Evolutionary conservation across 2,888 invertebrate species (phyloP).

Genomic region (Drosophila limbata): DNA sequence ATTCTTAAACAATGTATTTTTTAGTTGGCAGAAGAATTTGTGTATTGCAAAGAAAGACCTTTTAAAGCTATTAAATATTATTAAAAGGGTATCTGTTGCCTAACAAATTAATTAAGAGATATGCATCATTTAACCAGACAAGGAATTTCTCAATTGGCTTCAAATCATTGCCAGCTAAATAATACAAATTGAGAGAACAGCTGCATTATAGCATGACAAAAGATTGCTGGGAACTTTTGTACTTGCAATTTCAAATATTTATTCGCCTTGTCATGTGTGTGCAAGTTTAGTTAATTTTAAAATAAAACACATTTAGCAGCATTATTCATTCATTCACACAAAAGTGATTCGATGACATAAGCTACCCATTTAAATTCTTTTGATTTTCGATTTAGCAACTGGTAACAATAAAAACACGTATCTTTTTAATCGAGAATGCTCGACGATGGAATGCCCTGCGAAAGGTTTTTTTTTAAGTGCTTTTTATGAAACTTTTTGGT

Average conservation of each 20-base stretch:
- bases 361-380: constrained; percentile 62
- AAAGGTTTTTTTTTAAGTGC: not conserved
- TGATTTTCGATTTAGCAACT: constrained; percentile 23
- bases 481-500: not conserved
- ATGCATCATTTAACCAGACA: constrained; percentile 37
- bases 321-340: constrained; percentile 39
- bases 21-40: not conserved
- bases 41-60: constrained; percentile 1
- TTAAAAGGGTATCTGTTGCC: not conserved
- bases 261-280: constrained; percentile 52
- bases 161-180: constrained; percentile 43
- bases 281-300: constrained; percentile 56
- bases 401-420: constrained; percentile 6
- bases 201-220: constrained; percentile 49
- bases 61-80: constrained; percentile 1
- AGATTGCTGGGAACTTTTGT: constrained; percentile 28
- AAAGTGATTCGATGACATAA: constrained; percentile 64
- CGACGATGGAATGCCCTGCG: constrained; percentile 11
- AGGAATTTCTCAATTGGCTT: constrained; percentile 34
- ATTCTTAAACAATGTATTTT: not conserved
- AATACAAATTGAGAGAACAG: constrained; percentile 28
- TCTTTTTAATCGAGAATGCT: not conserved
- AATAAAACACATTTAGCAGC: constrained; percentile 52
- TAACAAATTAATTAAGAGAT: constrained; percentile 35
- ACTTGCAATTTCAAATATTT: constrained; percentile 22